phyloP scores from a whole-genome alignment of 1,140 invertebrate genomes.

The roundworm (Caenorhabditis elegans) region DNA sequence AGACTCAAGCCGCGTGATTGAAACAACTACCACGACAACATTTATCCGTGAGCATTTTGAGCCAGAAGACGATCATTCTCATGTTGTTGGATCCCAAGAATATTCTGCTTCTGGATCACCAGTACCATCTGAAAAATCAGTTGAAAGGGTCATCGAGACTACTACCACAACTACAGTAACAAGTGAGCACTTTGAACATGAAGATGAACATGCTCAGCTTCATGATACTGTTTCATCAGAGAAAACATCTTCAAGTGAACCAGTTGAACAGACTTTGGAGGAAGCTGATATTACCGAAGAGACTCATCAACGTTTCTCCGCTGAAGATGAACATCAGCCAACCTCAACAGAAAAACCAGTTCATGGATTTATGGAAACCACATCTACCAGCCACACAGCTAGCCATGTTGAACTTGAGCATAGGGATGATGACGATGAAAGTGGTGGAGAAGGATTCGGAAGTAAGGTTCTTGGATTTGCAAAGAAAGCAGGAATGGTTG shows the following conservation, averaged over 20 bases:
- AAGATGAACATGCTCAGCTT: background rate
- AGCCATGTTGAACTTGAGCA: background rate
- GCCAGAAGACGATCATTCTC: background rate
- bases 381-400: background rate
- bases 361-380: no score
- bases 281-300: no score
- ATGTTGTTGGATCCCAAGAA: background rate
- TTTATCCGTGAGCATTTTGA: background rate
- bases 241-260: no score
- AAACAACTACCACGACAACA: background rate
- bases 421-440: conserved; percentile 22
- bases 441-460: background rate
- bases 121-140: background rate
- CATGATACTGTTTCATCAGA: no score
- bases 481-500: conserved; percentile 43
- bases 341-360: no score
- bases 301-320: no score
- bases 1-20: background rate
- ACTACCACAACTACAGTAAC: background rate
- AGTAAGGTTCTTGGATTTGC: conserved; percentile 39
- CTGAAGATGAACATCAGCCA: no score
- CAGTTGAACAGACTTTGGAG: no score
- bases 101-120: background rate
- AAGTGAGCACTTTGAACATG: background rate
- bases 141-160: background rate